Evolutionary conservation across 2,797 vertebrate species (phyloP), one percentile per base, ranked within the genome.

Genomic region (Anguilla pacifica): DNA sequence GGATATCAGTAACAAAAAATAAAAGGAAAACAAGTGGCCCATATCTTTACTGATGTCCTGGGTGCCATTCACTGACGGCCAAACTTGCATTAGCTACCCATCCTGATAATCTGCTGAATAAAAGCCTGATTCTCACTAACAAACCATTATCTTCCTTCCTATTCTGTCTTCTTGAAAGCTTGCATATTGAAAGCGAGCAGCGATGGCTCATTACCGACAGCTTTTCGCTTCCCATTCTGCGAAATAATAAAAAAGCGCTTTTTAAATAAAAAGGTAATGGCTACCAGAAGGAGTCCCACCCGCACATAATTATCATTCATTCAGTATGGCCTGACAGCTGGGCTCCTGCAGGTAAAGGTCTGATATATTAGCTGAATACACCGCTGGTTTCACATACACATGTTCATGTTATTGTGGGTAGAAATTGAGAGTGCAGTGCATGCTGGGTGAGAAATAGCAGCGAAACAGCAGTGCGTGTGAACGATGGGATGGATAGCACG

Each of bases 141-240:
- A 51, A 9, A 82, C 79, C 5, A 51, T n/a, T 51, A 82, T 82
- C 43, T 46, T 82, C 43, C 77, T 22, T 22, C n/a, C 43, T 3
- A 11, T n/a, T 82, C 79, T 64, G 35, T 85, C 84, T 19, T 43
- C 39, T 39, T 43, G 35, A 85, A 28, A 70, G 57, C 51, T 59
- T 15, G 51, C 46, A 70, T 43, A 51, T 46, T 53, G 49, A 46
- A 72, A 84, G 39, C 17, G 31, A 82, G 28, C 28, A 59, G 87
- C 4, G n/a, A 57, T 46, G 81, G 49, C 28, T 87, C 87, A 84
- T 83, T 87, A 67, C 81, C 86, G 51, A 35, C 13, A 28, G 6
- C 35, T 15, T 64, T 53, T 70, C n/a, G 13, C 31, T 55, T 84
- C 83, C 83, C 49, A 55, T 39, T 83, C 53, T 17, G 81, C 49